phyloP scores from a whole-genome alignment of 1,140 invertebrate genomes.

The Papilio glaucus region DNA sequence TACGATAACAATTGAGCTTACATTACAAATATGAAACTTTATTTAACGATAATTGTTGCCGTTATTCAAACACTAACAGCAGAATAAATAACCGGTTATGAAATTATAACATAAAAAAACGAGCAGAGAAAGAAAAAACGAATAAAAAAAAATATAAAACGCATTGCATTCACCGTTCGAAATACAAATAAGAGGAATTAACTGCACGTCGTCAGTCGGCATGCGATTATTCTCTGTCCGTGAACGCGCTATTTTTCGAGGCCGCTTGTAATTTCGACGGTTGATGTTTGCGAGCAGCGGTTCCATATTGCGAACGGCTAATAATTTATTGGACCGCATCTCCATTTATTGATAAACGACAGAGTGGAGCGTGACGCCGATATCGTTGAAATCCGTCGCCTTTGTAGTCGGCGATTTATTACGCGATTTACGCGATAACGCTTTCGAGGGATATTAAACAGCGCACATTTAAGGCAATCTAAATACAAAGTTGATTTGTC shows the following conservation, averaged over 20 bases:
- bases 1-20: no score
- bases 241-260: constrained; percentile 56
- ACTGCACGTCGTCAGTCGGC: constrained; percentile 53
- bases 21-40: not conserved
- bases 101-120: constrained; percentile 33
- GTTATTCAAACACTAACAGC: not conserved
- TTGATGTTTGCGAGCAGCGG: constrained; percentile 53
- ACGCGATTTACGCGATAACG: constrained; percentile 34
- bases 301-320: constrained; percentile 54
- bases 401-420: constrained; percentile 49
- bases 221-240: constrained; percentile 67
- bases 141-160: constrained; percentile 40
- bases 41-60: not conserved
- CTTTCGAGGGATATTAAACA: constrained; percentile 19
- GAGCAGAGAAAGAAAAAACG: constrained; percentile 32
- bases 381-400: constrained; percentile 44
- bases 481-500: constrained; percentile 20
- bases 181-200: constrained; percentile 66
- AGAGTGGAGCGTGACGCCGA: constrained; percentile 38
- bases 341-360: constrained; percentile 58
- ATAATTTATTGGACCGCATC: constrained; percentile 62
- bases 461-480: constrained; percentile 12
- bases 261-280: constrained; percentile 56
- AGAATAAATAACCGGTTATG: constrained; percentile 7
- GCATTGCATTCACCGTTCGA: constrained; percentile 47